Conservation (phyloP, 1,140 invertebrate species). For the Leptinotarsa lineolata region DNA sequence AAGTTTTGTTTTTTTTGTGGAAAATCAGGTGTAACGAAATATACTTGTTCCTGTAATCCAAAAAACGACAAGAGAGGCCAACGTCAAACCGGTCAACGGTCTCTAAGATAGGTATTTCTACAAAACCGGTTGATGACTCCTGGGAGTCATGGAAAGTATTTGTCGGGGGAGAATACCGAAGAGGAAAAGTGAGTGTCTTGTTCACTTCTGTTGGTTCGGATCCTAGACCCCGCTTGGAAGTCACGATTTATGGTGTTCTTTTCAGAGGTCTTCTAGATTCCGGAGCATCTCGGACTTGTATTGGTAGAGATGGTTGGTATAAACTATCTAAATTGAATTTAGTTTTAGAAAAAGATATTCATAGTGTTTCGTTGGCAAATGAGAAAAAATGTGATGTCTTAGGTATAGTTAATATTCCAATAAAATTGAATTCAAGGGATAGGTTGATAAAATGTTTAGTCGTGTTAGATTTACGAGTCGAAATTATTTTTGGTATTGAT, state of each 20-base stretch:
- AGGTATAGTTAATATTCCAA: conserved; percentile 20
- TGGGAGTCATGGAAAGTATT: background rate
- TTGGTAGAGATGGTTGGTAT: background rate
- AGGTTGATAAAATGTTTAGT: conserved; percentile 20
- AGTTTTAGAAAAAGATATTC: background rate
- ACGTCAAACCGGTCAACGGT: background rate
- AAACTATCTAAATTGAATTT: background rate
- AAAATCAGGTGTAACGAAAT: no score
- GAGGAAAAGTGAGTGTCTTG: background rate
- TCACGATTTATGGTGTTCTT: background rate
- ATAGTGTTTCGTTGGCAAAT: background rate
- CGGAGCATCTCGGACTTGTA: background rate
- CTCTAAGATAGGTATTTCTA: background rate
- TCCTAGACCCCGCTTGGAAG: background rate
- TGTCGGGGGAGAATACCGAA: background rate
- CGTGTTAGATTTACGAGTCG: conserved; percentile 10
- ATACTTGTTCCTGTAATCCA: background rate
- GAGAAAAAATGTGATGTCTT: background rate
- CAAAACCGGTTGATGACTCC: background rate
- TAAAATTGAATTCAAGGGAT: conserved; percentile 18
- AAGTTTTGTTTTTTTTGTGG: background rate
- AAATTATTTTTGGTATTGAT: conserved; percentile 32
- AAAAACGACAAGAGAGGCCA: background rate
- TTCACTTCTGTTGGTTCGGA: no score
- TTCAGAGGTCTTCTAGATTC: background rate